Base-by-base conservation (phyloP, 2,888 invertebrate genomes). In the Pherbina coryleti region DNA sequence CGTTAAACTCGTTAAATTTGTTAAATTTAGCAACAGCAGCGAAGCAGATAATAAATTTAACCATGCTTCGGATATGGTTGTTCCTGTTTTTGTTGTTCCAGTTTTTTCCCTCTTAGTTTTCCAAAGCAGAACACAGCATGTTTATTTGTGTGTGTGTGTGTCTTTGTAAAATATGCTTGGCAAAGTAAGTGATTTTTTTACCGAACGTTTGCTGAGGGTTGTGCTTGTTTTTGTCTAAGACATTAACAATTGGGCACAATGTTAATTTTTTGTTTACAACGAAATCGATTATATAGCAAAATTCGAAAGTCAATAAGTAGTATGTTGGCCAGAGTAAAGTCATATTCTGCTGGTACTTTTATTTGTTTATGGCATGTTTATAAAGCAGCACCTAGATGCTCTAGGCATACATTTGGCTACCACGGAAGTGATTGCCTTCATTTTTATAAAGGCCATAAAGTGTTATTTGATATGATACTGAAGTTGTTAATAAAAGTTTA, bases 341-440 rank as follows among this genome's bases (percentile, higher is more conserved):
- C 34, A 17, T 37, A 31, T 37, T 11, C 55, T 25, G 17, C 1
- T 31, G 22, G 2, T 49, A 5, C 5, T 19, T 31, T 53, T 19
- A 11, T 60, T 19, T 31, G 60, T 60, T 44, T 28, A 9, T 17
- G n/a, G n/a, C n/a, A 19, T 53, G 28, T 53, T 22, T n/a, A 44
- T 8, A 5, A 19, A 34, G 4, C 28, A 14, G 34, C 22, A 11
- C 31, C 69, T 28, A 11, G 1, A 19, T 31, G 55, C n/a, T 28
- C 28, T 28, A 8, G n/a, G 19, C 34, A 17, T 31, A 9, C 0
- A 28, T 64, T 31, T 34, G 53, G 34, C 71, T 31, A 28, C 60
- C 19, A 44, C 60, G 73, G 60, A 73, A 73, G 73, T 73, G 73
- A 73, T 60, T 73, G 73, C 49, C 37, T 25, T 2, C 11, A 44